phyloP scores from a whole-genome alignment of 1,140 invertebrate species.

The Sminthurinus signatus region DNA sequence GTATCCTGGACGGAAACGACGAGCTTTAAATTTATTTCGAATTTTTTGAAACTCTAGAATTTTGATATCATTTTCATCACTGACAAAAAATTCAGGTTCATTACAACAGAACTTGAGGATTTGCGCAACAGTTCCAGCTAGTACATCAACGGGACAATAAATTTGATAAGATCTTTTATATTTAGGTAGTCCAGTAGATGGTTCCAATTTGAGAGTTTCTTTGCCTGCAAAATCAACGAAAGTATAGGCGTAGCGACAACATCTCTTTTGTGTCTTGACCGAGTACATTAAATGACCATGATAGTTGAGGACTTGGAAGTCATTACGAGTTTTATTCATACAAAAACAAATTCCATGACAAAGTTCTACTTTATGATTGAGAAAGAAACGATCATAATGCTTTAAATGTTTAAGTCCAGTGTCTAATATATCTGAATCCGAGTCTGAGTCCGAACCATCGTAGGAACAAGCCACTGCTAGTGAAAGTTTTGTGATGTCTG shows the following conservation, averaged over 20 bases:
- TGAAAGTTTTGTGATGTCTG: not conserved
- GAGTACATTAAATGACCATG: slow-evolving; percentile 3
- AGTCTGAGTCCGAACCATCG: not conserved
- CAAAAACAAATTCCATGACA: not conserved
- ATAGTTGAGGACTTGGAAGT: slow-evolving; percentile 1
- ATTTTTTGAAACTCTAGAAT: not conserved
- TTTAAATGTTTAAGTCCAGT: not conserved
- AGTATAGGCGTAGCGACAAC: not conserved
- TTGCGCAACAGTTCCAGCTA: not conserved
- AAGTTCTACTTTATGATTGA: not conserved
- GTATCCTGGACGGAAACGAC: not conserved
- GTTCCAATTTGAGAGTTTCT: not conserved
- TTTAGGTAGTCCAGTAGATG: not conserved
- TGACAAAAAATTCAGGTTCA: not conserved
- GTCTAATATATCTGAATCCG: not conserved
- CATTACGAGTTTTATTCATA: not conserved
- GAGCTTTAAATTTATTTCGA: not conserved
- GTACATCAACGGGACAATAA: not conserved
- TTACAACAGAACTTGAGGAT: not conserved
- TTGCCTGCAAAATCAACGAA: not conserved
- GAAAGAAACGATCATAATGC: not conserved
- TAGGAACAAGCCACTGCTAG: too few relatives aligned
- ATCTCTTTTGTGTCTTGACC: not conserved
- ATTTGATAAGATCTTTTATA: not conserved
- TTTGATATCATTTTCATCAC: not conserved